Evolutionary conservation across 2,113 vertebrate genomes (phyloP), one percentile per base, ranked within the genome.

Genomic region (Mobula birostris): DNA sequence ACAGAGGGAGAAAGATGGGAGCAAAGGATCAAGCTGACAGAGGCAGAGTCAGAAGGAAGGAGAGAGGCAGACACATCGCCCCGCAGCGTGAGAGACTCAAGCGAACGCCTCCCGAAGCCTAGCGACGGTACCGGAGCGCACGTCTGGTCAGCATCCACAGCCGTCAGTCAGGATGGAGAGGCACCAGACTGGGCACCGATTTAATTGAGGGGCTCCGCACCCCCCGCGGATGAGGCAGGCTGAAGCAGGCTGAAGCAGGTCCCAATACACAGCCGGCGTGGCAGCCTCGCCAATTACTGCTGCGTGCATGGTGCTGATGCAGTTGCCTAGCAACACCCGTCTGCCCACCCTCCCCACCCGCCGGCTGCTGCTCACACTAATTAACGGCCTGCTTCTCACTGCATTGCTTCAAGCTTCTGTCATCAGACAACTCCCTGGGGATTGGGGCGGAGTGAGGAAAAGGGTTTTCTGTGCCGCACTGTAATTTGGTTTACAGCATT

Each of bases 321-420:
- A 97, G 98, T 99, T 98, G 98, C 98, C 97, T 98, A 97, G 98
- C 98, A 97, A 99, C 98, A 96, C 66, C 14, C 4, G 36, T 68
- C 66, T 72, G 63, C 61, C 68, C 88, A 90, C 68, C 88, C 88
- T 92, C 88, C 88, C 66, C 32, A 40, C 19, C 68, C 88, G 27
- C 68, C 63, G 7, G 68, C 88, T 92, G 88, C 66, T 72, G 88
- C 88, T 40, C 32, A 17, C 19, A 68, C 88, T 92, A 68, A 92
- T 72, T 92, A 92, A 32, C 36, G 63, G 32, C 63, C 32, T 1
- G 15, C 15, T n/a, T 87, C 83, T 61, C 29, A 29, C 12, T 24
- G 83, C 83, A 87, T 61, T 61, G 24, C 58, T 87, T 58, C 83
- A 61, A 72, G 32, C 88, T 92, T 36, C 66, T 92, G 63, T 92